A percentile compares a stretch with the other conserved stretches of the same genome.
Evolutionary conservation across 2,888 invertebrate species (phyloP).

Genomic region (Cordilura impudica): DNA sequence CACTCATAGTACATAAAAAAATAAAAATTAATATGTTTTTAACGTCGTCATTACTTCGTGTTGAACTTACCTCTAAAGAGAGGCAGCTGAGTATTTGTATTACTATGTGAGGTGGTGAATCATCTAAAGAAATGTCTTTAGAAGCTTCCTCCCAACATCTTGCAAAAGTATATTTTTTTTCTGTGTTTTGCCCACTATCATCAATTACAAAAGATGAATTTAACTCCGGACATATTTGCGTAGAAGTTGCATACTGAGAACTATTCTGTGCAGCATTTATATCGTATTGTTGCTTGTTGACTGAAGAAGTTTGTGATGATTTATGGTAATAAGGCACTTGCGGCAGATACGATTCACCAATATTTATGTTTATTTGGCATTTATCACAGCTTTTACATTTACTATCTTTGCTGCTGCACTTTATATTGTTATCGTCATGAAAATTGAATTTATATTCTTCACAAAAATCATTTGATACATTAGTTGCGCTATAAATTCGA

Average conservation of each 20-base stretch:
- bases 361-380: not conserved
- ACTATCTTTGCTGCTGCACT: slow-evolving; percentile 25
- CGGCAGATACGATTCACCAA: slow-evolving; percentile 11
- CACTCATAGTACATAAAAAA: too few species aligned
- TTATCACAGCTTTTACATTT: slow-evolving; percentile 37
- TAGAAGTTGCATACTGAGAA: not conserved
- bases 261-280: not conserved
- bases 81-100: slow-evolving; percentile 87
- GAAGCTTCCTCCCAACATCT: slow-evolving; percentile 58
- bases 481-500: slow-evolving; percentile 72
- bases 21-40: too few species aligned
- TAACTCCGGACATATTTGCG: not conserved
- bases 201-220: not conserved
- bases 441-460: slow-evolving; percentile 32
- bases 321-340: slow-evolving; percentile 45
- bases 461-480: slow-evolving; percentile 36
- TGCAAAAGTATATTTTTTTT: slow-evolving; percentile 57
- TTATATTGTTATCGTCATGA: slow-evolving; percentile 37
- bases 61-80: slow-evolving; percentile 85
- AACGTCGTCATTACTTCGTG: too few species aligned
- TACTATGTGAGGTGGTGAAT: slow-evolving; percentile 78
- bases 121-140: slow-evolving; percentile 70
- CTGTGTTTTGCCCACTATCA: slow-evolving; percentile 38
- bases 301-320: slow-evolving; percentile 35
- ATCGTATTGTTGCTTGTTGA: not conserved